These are phyloP conservation scores for Tachina lurida DNA, from an alignment of 2,888 invertebrate species.

Conservation along the genomic window DNA sequence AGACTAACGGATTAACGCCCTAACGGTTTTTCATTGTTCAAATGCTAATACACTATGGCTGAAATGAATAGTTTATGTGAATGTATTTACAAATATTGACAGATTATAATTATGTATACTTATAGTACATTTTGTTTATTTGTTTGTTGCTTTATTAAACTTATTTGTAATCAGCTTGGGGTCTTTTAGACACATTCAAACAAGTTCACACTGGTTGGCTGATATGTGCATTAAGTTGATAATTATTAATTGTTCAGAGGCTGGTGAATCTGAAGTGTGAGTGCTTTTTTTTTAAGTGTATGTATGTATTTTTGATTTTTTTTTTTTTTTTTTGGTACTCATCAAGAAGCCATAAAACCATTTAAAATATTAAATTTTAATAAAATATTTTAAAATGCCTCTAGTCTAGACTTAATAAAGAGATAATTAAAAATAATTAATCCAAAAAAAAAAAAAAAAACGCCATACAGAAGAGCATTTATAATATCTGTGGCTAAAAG, in stretches of 20 bases:
- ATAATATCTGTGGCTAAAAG: too few relatives aligned
- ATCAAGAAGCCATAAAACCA: conserved; percentile 22
- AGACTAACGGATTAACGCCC: too few relatives aligned
- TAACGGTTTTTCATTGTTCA: conserved; percentile 23
- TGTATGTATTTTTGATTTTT: not conserved
- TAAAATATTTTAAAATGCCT: conserved; percentile 26
- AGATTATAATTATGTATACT: not conserved
- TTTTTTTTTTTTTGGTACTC: conserved; percentile 18
- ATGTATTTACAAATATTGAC: not conserved
- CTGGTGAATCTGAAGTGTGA: conserved; percentile 11
- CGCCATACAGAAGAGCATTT: not conserved
- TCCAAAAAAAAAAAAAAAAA: not conserved
- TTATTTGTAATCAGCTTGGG: conserved; percentile 4
- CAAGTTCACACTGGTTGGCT: not conserved
- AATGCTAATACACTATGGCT: conserved; percentile 12
- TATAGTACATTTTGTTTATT: not conserved
- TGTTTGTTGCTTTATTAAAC: not conserved
- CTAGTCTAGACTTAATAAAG: conserved; percentile 56
- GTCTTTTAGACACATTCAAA: not conserved
- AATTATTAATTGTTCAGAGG: conserved; percentile 6
- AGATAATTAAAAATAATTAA: conserved; percentile 33
- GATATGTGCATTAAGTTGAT: not conserved
- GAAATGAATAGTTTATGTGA: conserved; percentile 10
- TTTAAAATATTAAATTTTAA: conserved; percentile 18
- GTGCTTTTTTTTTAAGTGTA: not conserved